Conservation (phyloP, 2,113 vertebrate species). For the Irena cyanogastra region DNA sequence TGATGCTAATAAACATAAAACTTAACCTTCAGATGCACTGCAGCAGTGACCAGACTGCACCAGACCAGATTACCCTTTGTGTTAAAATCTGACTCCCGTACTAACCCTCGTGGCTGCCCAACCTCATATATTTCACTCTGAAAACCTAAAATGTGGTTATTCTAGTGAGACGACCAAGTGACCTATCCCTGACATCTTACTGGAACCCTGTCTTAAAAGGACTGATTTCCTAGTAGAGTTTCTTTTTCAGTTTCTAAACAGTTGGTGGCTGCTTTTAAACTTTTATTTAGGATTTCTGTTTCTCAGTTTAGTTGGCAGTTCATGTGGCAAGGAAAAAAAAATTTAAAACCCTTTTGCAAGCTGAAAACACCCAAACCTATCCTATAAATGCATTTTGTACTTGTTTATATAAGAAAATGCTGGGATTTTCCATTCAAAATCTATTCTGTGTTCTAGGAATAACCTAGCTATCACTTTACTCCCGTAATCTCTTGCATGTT, state of each 20-base stretch:
- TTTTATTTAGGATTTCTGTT: slow-evolving; percentile 55
- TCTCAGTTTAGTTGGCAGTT: slow-evolving; percentile 45
- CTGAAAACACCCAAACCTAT: slow-evolving; percentile 1
- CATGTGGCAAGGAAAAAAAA: not conserved
- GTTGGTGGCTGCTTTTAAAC: slow-evolving; percentile 22
- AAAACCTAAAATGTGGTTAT: slow-evolving; percentile 8
- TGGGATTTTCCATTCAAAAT: slow-evolving; percentile 21
- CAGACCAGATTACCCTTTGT: slow-evolving; percentile 75
- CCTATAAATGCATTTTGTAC: slow-evolving; percentile 7
- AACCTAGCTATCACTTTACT: not conserved
- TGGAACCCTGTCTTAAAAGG: not conserved
- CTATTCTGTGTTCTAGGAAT: not conserved
- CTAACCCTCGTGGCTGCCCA: not conserved
- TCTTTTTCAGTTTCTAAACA: slow-evolving; percentile 18
- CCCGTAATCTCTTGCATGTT: not conserved
- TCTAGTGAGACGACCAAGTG: not conserved
- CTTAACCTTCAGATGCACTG: slow-evolving; percentile 79
- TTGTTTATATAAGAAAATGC: slow-evolving; percentile 1
- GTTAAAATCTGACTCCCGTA: slow-evolving; percentile 48
- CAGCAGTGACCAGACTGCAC: slow-evolving; percentile 74
- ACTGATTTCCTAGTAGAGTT: not conserved
- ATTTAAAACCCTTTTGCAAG: not conserved
- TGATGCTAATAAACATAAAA: slow-evolving; percentile 85
- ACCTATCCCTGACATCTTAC: slow-evolving; percentile 24
- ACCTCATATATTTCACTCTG: not conserved